Percentiles rank a stretch among this genome's conserved stretches.
Conservation (phyloP, 2,797 vertebrate species). For the Kryptopterus vitreolus region DNA sequence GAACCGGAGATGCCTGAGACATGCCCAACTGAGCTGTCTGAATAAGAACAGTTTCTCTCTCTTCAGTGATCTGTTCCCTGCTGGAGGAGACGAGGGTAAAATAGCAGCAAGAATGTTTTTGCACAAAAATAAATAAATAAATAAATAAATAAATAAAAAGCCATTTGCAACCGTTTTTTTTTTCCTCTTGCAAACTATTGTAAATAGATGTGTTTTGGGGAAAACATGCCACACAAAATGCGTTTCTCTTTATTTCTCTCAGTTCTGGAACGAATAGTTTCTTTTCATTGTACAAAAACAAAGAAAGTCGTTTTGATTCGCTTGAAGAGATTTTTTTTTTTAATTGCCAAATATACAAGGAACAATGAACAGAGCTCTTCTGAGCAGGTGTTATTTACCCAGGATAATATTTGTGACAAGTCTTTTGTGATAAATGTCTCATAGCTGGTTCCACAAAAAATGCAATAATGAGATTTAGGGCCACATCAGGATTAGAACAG, state of each 20-base stretch:
- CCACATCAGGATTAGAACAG: too few species aligned
- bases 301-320: neutral
- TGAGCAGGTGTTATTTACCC: neutral
- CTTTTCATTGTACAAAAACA: neutral
- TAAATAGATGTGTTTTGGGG: slow-evolving; percentile 8
- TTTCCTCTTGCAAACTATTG: neutral
- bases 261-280: neutral
- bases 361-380: neutral
- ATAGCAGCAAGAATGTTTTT: neutral
- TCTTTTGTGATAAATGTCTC: neutral
- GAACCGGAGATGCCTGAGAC: neutral
- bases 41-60: slow-evolving; percentile 9
- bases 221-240: slow-evolving; percentile 6
- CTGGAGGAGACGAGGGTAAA: neutral
- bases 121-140: too few species aligned
- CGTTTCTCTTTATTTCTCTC: slow-evolving; percentile 1
- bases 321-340: neutral
- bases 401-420: neutral
- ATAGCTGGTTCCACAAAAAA: neutral
- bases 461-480: neutral
- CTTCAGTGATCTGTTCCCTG: neutral
- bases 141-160: too few species aligned
- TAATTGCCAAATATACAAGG: neutral
- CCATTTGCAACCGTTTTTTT: neutral
- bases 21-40: neutral